These are phyloP conservation scores for Heloderma charlesbogerti DNA, from an alignment of 2,113 vertebrate genomes.

Conservation along the genomic window DNA sequence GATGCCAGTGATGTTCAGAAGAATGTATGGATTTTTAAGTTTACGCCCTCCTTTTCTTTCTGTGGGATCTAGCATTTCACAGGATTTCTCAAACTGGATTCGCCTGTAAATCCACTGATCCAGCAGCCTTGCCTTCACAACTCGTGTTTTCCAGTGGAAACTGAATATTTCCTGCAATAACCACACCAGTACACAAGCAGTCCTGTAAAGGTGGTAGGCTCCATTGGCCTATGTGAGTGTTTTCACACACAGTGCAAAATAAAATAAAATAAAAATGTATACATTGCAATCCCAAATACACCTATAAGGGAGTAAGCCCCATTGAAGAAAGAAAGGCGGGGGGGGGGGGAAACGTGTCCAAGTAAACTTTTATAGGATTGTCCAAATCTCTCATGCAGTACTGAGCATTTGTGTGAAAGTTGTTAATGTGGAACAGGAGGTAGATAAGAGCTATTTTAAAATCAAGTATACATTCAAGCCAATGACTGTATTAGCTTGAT, in stretches of 20 bases:
- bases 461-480: neutral
- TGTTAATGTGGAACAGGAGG: neutral
- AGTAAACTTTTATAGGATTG: neutral
- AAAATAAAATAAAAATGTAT: neutral
- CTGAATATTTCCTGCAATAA: neutral
- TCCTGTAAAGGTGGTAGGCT: neutral
- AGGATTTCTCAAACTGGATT: slow-evolving; percentile 45
- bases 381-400: neutral
- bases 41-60: neutral
- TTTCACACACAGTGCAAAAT: neutral
- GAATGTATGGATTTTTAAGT: slow-evolving; percentile 13
- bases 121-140: neutral
- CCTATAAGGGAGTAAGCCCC: neutral
- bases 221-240: neutral
- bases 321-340: neutral
- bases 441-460: neutral
- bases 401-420: neutral
- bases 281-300: neutral
- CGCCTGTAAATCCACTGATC: slow-evolving; percentile 12
- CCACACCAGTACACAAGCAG: neutral
- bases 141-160: neutral
- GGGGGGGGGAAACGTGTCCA: no score
- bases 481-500: no score
- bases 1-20: slow-evolving; percentile 20
- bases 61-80: slow-evolving; percentile 1